These are phyloP conservation scores for Cranoglanis bouderius DNA, from an alignment of 2,113 vertebrate species.

Conservation along the genomic window DNA sequence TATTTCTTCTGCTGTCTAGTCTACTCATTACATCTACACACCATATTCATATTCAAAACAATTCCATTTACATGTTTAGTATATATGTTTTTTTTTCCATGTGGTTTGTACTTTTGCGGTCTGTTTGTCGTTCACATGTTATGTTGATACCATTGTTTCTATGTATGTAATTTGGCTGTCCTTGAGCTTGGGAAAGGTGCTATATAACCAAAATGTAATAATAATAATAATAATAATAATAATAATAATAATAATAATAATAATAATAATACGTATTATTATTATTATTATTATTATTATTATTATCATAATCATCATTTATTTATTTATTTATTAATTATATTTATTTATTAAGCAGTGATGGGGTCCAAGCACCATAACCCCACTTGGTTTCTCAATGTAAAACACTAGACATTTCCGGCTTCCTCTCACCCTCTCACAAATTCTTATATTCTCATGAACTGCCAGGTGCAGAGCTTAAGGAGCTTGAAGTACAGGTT, in stretches of 20 bases:
- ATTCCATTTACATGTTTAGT: background rate
- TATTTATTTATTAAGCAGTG: background rate
- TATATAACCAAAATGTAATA: background rate
- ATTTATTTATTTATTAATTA: no score
- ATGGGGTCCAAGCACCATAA: conserved; percentile 12
- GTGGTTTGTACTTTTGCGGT: background rate
- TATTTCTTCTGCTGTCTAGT: background rate
- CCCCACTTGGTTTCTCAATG: background rate
- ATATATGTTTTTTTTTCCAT: background rate
- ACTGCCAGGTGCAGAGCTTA: background rate
- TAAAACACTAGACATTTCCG: background rate
- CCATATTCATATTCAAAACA: background rate
- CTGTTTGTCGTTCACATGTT: background rate
- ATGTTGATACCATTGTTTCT: background rate
- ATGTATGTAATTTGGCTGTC: background rate
- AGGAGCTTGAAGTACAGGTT: conserved; percentile 10
- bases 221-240: background rate
- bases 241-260: no score
- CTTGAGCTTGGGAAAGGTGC: background rate
- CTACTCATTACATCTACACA: background rate
- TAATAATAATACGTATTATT: no score
- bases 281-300: no score
- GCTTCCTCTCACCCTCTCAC: background rate
- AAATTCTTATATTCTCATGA: background rate
- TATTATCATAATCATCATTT: no score